Base-by-base conservation (phyloP, 2,113 vertebrate genomes). In the Leptodactylus fuscus region DNA sequence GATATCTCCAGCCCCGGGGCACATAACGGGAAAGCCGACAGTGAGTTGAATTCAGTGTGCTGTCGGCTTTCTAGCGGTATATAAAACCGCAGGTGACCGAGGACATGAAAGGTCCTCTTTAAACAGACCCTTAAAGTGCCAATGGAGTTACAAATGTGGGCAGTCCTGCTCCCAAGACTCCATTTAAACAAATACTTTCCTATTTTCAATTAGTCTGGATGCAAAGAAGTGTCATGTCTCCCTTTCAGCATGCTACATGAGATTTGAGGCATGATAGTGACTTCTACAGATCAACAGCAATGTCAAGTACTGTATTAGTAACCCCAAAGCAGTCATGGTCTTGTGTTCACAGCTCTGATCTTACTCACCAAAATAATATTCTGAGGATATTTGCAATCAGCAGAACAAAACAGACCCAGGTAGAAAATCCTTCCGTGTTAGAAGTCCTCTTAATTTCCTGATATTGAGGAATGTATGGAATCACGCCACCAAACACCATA, bases 361-460 rank as follows among this genome's bases (percentile, higher is more conserved):
- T 51, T 49, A 53, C 93, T 94, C 80, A 96, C 95, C 95, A 96
- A 89, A 96, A 96, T 88, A 95, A 95, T 81, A 96, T 93, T 41
- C 95, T 92, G 55, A 96, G 87, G 83, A 96, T 96, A 89, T 95
- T 96, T 85, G 95, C 95, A 0, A 95, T 32, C 84, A 96, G 94
- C 89, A 96, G 90, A 79, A 95, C 92, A 82, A 96, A 87, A 81
- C 95, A 96, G 36, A 96, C 93, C 49, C 92, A 88, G 75, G 94
- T 96, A 83, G 95, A 95, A 91, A 96, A 96, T 16, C 95, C 95
- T 5, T 95, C 94, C 0, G 93, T 89, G 89, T 89, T 95, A 85
- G 87, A 89, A 78, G 87, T 94, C 83, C 81, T 92, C 84, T 89
- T 92, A 87, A 96, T 95, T 82, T 95, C 93, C 91, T 94, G 93